Evolutionary conservation across 2,797 vertebrate genomes (phyloP).

Genomic region (Moxostoma hubbsi): DNA sequence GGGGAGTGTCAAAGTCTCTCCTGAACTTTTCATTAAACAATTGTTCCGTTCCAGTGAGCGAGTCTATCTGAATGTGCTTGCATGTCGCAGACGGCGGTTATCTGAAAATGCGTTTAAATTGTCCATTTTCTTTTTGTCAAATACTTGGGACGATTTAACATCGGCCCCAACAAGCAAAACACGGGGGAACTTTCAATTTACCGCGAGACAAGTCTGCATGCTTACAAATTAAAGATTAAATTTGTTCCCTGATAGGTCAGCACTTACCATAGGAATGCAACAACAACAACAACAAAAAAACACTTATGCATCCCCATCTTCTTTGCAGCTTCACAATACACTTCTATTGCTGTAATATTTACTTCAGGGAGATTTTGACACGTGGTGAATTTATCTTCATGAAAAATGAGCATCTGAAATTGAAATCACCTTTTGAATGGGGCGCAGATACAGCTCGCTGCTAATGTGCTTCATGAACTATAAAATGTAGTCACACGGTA

Average conservation of each 20-base stretch:
- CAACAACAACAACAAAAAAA: constrained; percentile 67
- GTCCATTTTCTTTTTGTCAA: constrained; percentile 76
- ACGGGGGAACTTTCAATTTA: constrained; percentile 87
- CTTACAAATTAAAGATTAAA: constrained; percentile 94
- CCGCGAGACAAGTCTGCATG: constrained; percentile 75
- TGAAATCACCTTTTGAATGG: constrained; percentile 93
- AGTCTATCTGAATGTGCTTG: constrained; percentile 84
- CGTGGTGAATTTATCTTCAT: constrained; percentile 94
- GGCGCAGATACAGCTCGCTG: constrained; percentile 86
- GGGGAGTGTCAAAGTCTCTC: constrained; percentile 72
- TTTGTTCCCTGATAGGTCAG: constrained; percentile 93
- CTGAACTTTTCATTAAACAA: constrained; percentile 80
- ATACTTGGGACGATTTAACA: constrained; percentile 72
- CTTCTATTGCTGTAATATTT: constrained; percentile 93
- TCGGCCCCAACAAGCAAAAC: constrained; percentile 78
- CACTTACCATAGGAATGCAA: constrained; percentile 94
- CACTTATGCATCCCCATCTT: constrained; percentile 86
- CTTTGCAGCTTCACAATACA: constrained; percentile 87
- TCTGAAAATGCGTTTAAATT: constrained; percentile 66
- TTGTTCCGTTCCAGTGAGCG: constrained; percentile 71
- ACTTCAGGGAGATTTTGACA: constrained; percentile 94
- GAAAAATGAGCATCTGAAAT: constrained; percentile 90
- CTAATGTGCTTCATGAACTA: constrained; percentile 99
- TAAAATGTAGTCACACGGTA: constrained; percentile 95
- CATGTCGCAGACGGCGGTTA: constrained; percentile 78